Conservation (phyloP, 2,113 vertebrate species). For the Crotalus viridis region DNA sequence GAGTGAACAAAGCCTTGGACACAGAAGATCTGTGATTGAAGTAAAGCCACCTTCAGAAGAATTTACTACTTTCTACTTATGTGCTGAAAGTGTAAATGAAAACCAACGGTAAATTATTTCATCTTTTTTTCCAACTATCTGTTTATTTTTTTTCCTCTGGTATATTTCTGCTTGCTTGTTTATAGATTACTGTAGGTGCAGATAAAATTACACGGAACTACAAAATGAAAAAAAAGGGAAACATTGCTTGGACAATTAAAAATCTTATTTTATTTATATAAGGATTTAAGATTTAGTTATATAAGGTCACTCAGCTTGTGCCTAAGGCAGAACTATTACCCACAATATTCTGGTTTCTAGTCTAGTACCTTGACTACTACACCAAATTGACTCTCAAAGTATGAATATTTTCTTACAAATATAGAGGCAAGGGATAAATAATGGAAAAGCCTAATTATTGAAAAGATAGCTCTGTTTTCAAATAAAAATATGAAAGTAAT, state of each 20-base stretch:
- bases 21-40: slow-evolving; percentile 83
- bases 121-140: neutral
- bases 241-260: neutral
- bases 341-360: neutral
- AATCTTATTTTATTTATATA: neutral
- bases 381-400: neutral
- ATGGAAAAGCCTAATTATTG: neutral
- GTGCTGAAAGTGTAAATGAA: slow-evolving; percentile 84
- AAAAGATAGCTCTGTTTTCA: neutral
- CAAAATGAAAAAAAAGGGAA: neutral
- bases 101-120: slow-evolving; percentile 78
- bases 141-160: neutral
- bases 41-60: slow-evolving; percentile 87
- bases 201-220: slow-evolving; percentile 7
- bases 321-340: neutral
- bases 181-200: slow-evolving; percentile 2
- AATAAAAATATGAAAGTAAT: neutral
- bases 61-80: slow-evolving; percentile 87
- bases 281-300: neutral
- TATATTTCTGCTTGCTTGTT: slow-evolving; percentile 5
- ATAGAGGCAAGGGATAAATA: neutral
- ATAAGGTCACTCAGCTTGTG: neutral
- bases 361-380: neutral
- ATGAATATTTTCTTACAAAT: neutral
- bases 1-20: slow-evolving; percentile 78